Evolutionary conservation across 2,888 invertebrate species (phyloP).

Genomic region (Eupithecia exiguata): DNA sequence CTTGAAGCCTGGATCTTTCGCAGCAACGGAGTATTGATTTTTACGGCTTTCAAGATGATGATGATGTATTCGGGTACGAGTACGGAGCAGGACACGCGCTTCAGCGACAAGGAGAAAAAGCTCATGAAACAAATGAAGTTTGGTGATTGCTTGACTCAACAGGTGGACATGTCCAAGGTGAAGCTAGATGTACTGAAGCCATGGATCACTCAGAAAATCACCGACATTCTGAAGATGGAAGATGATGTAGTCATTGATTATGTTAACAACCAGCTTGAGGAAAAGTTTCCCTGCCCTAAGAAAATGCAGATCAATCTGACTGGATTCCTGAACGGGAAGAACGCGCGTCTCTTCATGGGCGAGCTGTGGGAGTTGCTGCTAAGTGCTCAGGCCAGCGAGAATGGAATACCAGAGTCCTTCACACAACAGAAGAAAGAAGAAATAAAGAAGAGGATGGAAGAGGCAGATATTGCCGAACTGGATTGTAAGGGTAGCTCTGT

Average conservation of each 20-base stretch:
- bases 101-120: slow-evolving; percentile 99
- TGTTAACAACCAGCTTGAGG: slow-evolving; percentile 99
- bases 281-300: slow-evolving; percentile 98
- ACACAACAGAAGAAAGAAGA: slow-evolving; percentile 98
- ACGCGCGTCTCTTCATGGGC: slow-evolving; percentile 98
- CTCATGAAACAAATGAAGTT: slow-evolving; percentile 99
- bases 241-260: slow-evolving; percentile 99
- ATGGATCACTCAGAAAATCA: slow-evolving; percentile 99
- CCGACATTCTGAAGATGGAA: slow-evolving; percentile 97
- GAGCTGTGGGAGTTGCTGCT: slow-evolving; percentile 98
- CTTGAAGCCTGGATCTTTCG: slow-evolving; percentile 44
- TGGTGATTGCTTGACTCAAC: slow-evolving; percentile 95
- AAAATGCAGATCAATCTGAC: slow-evolving; percentile 99
- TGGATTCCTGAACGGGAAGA: slow-evolving; percentile 98
- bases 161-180: slow-evolving; percentile 99
- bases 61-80: slow-evolving; percentile 91
- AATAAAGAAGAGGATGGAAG: slow-evolving; percentile 94
- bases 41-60: slow-evolving; percentile 66
- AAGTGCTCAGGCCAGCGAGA: slow-evolving; percentile 97
- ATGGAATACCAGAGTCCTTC: slow-evolving; percentile 97
- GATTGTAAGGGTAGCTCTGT: too few relatives aligned
- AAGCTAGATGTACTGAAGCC: slow-evolving; percentile 99
- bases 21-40: slow-evolving; percentile 63
- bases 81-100: slow-evolving; percentile 99
- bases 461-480: too few relatives aligned